These are phyloP conservation scores for Sipunculus nudus DNA, from an alignment of 2,888 invertebrate species.

Conservation along the genomic window DNA sequence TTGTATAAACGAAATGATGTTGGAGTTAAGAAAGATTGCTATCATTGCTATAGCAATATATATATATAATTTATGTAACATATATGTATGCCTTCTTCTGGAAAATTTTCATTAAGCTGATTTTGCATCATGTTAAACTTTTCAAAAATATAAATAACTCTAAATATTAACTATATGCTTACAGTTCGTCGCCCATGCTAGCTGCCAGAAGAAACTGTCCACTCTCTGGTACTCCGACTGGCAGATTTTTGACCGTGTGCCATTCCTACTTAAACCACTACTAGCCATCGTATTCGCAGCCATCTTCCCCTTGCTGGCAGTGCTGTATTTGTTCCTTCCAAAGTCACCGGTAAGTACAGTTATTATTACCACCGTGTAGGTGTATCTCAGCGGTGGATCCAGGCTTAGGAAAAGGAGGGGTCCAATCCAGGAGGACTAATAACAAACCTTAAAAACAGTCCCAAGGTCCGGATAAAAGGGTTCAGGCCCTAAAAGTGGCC, in stretches of 20 bases:
- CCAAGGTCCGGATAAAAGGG: too few species aligned
- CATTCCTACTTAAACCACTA: constrained; percentile 21
- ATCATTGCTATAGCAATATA: too few species aligned
- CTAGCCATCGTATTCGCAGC: constrained; percentile 44
- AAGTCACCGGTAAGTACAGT: constrained; percentile 42
- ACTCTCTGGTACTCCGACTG: constrained; percentile 59
- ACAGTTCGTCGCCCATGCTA: constrained; percentile 63
- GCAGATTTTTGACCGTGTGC: constrained; percentile 29
- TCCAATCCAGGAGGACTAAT: too few species aligned
- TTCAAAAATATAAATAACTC: neutral
- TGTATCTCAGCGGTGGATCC: neutral
- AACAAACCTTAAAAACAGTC: too few species aligned
- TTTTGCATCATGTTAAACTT: neutral
- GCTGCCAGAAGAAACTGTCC: constrained; percentile 60
- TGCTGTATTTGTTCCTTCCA: constrained; percentile 54
- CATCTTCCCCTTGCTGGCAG: constrained; percentile 50
- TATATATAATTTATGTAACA: too few species aligned
- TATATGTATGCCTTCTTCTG: too few species aligned
- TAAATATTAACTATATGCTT: neutral
- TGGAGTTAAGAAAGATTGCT: too few species aligned
- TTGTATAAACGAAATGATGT: too few species aligned
- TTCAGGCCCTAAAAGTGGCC: too few species aligned
- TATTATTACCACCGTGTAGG: neutral
- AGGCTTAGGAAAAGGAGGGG: too few species aligned
- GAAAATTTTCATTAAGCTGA: too few species aligned